Conservation (phyloP, 2,113 vertebrate species). For the Helogale parvula region DNA sequence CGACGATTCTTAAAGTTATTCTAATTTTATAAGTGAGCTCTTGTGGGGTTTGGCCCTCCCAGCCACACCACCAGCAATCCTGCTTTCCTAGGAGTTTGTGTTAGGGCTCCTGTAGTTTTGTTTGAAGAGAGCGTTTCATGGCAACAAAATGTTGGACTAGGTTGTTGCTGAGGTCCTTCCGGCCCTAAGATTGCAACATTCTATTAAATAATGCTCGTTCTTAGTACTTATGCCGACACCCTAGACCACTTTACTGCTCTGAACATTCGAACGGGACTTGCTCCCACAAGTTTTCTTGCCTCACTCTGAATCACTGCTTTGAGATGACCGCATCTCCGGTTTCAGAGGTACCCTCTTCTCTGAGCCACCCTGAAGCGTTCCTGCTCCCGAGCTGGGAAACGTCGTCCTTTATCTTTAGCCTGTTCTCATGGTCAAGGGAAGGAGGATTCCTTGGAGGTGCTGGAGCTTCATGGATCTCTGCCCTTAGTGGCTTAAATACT, state of each 20-base stretch:
- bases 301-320: background rate
- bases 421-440: background rate
- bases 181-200: background rate
- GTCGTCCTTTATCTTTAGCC: background rate
- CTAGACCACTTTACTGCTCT: background rate
- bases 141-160: constrained; percentile 34
- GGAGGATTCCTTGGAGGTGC: background rate
- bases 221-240: background rate
- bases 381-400: background rate
- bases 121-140: constrained; percentile 22
- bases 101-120: background rate
- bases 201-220: background rate
- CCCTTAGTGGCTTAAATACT: background rate
- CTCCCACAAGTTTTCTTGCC: constrained; percentile 3
- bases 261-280: background rate
- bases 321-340: background rate
- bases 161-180: background rate
- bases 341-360: background rate
- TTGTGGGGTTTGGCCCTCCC: background rate
- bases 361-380: background rate
- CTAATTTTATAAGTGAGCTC: background rate
- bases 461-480: background rate
- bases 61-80: background rate
- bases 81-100: background rate
- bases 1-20: background rate